These are phyloP conservation scores for Struthio camelus DNA, from an alignment of 2,113 vertebrate species.

Conservation along the genomic window DNA sequence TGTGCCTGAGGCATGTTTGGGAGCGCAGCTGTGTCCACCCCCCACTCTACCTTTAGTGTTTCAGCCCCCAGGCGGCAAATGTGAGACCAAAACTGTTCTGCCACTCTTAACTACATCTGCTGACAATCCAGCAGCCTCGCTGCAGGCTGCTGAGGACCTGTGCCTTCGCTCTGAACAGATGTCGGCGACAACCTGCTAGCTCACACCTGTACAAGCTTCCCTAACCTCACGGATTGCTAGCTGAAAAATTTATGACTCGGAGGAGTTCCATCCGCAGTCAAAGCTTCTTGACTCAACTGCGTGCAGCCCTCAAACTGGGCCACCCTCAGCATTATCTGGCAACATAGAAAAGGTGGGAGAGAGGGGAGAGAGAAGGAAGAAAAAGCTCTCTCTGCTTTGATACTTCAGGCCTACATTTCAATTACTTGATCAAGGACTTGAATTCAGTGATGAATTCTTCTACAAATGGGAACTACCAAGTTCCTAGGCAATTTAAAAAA, in stretches of 20 bases:
- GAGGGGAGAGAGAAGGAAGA: not conserved
- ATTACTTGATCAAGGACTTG: slow-evolving; percentile 71
- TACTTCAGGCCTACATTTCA: slow-evolving; percentile 64
- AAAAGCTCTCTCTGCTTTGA: slow-evolving; percentile 59
- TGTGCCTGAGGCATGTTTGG: slow-evolving; percentile 91
- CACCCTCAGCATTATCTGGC: not conserved
- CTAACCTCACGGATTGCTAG: slow-evolving; percentile 60
- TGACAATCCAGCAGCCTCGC: slow-evolving; percentile 83
- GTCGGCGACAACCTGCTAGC: slow-evolving; percentile 86
- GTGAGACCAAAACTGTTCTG: slow-evolving; percentile 82
- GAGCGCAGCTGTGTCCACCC: slow-evolving; percentile 95
- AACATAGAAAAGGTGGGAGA: not conserved
- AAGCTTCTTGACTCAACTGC: slow-evolving; percentile 64
- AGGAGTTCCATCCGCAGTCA: slow-evolving; percentile 78
- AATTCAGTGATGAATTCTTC: slow-evolving; percentile 57
- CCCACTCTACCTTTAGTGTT: slow-evolving; percentile 91
- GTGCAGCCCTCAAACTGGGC: not conserved
- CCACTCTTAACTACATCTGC: slow-evolving; percentile 82
- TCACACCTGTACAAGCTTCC: slow-evolving; percentile 86
- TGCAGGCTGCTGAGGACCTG: slow-evolving; percentile 74
- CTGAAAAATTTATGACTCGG: slow-evolving; percentile 87
- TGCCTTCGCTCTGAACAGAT: slow-evolving; percentile 83
- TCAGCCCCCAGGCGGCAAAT: slow-evolving; percentile 86
- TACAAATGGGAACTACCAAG: not conserved
- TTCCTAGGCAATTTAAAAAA: slow-evolving; percentile 21